A percentile compares a stretch with the other conserved stretches of the same genome.
phyloP scores from a whole-genome alignment of 2,113 vertebrate genomes.

The Pungitius pungitius region DNA sequence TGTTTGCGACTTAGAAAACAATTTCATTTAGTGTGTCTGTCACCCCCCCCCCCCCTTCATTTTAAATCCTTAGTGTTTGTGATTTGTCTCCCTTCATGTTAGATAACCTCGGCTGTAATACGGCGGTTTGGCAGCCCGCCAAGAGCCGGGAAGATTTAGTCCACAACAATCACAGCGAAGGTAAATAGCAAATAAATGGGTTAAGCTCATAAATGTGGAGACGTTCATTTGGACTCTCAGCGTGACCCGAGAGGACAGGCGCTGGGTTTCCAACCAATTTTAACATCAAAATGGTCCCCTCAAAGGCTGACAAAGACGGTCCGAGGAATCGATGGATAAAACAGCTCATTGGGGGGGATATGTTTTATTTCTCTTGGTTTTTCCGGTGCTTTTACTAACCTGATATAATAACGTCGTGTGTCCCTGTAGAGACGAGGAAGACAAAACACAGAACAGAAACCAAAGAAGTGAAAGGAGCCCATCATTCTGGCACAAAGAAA shows the following conservation, averaged over 20 bases:
- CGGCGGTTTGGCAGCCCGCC: constrained; percentile 78
- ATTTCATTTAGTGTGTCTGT: constrained; percentile 26
- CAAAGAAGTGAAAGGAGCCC: constrained; percentile 63
- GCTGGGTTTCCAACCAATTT: background rate
- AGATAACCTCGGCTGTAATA: constrained; percentile 74
- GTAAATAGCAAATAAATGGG: constrained; percentile 78
- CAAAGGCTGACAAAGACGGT: too few relatives aligned
- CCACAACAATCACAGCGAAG: constrained; percentile 86
- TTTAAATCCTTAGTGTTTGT: constrained; percentile 48
- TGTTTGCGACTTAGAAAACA: background rate
- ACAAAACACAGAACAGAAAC: constrained; percentile 59
- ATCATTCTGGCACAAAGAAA: constrained; percentile 64
- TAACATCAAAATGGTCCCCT: background rate
- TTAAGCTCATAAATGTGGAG: constrained; percentile 50
- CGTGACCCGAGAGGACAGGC: background rate
- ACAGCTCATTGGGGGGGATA: background rate
- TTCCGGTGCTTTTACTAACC: background rate
- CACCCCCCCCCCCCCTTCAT: constrained; percentile 24
- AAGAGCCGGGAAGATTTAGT: constrained; percentile 80
- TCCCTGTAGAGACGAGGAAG: constrained; percentile 50
- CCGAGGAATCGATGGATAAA: background rate
- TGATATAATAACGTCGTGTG: constrained; percentile 2
- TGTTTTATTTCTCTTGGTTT: background rate
- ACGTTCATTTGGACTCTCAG: constrained; percentile 37
- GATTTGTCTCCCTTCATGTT: constrained; percentile 33